These are phyloP conservation scores for Nephrotoma guestfalica DNA, from an alignment of 2,888 invertebrate species.

Conservation along the genomic window DNA sequence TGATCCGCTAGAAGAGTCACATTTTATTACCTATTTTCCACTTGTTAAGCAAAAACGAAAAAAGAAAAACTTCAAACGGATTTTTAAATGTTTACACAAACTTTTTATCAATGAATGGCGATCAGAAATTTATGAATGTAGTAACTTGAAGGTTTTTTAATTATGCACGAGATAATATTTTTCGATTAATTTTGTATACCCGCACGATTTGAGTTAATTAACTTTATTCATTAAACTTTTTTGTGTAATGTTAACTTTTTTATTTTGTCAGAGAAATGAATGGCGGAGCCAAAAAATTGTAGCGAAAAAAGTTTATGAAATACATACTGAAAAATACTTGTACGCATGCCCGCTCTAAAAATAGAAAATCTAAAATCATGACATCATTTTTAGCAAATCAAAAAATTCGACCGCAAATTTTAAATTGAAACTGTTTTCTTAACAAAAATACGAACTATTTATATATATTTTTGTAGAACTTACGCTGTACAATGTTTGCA, in stretches of 20 bases:
- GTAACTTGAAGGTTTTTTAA: background rate
- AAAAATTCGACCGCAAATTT: background rate
- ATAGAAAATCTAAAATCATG: slow-evolving; percentile 3
- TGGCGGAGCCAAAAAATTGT: slow-evolving; percentile 2
- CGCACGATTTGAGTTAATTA: background rate
- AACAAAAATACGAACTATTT: background rate
- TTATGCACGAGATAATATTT: background rate
- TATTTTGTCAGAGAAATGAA: background rate
- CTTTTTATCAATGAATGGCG: background rate
- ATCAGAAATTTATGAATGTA: background rate
- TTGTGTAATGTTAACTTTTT: too few relatives aligned
- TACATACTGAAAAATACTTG: background rate
- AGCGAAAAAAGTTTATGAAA: background rate
- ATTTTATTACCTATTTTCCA: background rate
- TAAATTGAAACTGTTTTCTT: background rate
- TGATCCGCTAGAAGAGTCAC: background rate
- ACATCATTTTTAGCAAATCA: slow-evolving; percentile 6
- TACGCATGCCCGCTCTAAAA: slow-evolving; percentile 5
- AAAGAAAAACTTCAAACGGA: background rate
- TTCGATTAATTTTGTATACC: background rate
- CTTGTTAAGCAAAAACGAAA: background rate
- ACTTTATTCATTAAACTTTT: background rate
- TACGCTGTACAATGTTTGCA: background rate
- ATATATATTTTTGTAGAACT: background rate
- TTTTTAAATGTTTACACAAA: background rate